Base-by-base conservation (phyloP, 2,113 vertebrate species). In the Dipodomys merriami region DNA sequence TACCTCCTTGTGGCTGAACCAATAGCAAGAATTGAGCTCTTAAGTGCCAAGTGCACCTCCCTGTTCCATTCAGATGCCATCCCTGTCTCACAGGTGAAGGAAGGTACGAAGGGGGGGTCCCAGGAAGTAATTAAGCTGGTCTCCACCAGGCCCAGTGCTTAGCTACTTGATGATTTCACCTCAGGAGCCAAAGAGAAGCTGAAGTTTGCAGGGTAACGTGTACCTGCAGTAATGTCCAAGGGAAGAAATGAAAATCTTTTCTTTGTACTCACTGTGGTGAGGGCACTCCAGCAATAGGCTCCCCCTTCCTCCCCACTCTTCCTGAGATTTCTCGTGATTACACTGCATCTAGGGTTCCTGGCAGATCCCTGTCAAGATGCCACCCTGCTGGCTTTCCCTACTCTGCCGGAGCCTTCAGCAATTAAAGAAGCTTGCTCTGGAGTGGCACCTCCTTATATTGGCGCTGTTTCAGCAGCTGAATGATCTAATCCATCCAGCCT, bases 401-500 rank as follows among this genome's bases (percentile, higher is more conserved):
- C 0, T 0, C 71, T 39, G 46, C 4, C 11, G 29, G 57, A 49
- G 74, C 39, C 84, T 8, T 18, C 69, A 29, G 84, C 90, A 88
- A 23, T 83, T 30, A 87, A 73, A 85, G 9, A 27, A 71, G 85
- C 76, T 53, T 25, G 76, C 88, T 95, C 65, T 90, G 77, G 77
- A 92, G 49, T 29, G 93, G 82, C 74, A 73, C 53, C 83, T 74
- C 79, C 71, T 83, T 83, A 81, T 69, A 83, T 23, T 79, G 84
- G 78, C 68, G 68, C 44, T 62, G 13, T 67, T 81, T 53, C 13
- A 29, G 76, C 39, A 83, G 91, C 76, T 0, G 1, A 85, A 33
- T 91, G 78, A 92, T 74, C 88, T 90, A 23, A 90, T 68, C 53
- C 64, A 30, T n/a, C n/a, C 69, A 90, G 9, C 80, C 86, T 95